Base-by-base conservation (phyloP, 2,113 vertebrate species). In the Oceanites oceanicus region DNA sequence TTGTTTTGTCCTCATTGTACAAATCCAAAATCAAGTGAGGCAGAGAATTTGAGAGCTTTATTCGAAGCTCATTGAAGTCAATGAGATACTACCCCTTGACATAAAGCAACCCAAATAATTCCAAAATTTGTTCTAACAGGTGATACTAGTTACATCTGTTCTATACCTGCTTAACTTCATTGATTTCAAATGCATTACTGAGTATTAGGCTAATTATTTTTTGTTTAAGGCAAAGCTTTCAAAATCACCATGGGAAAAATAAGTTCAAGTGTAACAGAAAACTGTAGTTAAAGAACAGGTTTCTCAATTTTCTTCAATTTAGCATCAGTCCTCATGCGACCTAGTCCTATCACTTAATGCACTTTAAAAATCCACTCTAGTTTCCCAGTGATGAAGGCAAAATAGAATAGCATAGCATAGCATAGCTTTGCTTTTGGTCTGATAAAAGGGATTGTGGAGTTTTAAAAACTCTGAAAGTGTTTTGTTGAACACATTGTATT, bases 291-390 rank as follows among this genome's bases (percentile, higher is more conserved):
- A 82, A 94, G 70, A 85, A 63, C 42, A 93, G 67, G 53, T 73
- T 91, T 92, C 67, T 65, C 58, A 40, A 49, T 94, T 88, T 97
- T 88, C 66, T 91, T 92, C 79, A 80, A 38, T 88, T 93, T 92
- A 80, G 38, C 34, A 42, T 86, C 72, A 86, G 79, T 79, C 58
- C 75, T 80, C 50, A 22, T 94, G 79, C 83, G 79, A 94, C 59
- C 30, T 62, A 23, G n/a, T 80, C 40, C 68, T 77, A 32, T 34
- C 38, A 73, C 59, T 90, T 95, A 82, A 82, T 56, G 61, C 34
- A 30, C 56, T 80, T 85, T 27, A 20, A 88, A 92, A 86, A 58
- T 29, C 22, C 11, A 4, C 38, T 85, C 79, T 73, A 25, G 6
- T 92, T 94, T 92, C 53, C 86, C 75, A 80, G 45, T 27, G 72